Percentiles rank a stretch among this genome's conserved stretches.
Evolutionary conservation across 2,113 vertebrate species (phyloP).

Genomic region (Petrocephalus microphthalmus): DNA sequence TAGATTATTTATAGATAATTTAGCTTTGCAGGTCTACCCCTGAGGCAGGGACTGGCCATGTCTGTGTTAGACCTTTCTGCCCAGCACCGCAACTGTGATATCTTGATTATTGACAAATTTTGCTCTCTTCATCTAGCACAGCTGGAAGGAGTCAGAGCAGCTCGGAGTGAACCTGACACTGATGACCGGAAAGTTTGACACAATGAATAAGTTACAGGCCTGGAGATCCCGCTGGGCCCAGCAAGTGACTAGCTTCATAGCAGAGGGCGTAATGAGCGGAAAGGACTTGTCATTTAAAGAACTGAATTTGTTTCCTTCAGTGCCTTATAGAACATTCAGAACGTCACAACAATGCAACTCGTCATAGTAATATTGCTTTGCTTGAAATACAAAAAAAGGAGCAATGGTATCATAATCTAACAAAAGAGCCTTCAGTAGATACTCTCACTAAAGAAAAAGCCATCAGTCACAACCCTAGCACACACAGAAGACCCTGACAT

Average conservation of each 20-base stretch:
- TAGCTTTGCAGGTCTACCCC: neutral
- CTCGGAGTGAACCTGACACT: constrained; percentile 42
- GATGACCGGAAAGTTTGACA: constrained; percentile 67
- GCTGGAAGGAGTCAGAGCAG: neutral
- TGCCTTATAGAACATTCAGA: constrained; percentile 98
- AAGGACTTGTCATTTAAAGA: constrained; percentile 82
- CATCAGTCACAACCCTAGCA: constrained; percentile 96
- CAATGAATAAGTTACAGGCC: constrained; percentile 68
- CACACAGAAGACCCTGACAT: constrained; percentile 65
- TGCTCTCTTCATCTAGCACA: constrained; percentile 15
- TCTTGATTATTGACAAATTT: neutral
- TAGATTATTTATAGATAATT: neutral
- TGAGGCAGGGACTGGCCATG: neutral
- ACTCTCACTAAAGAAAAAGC: constrained; percentile 76
- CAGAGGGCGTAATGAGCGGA: constrained; percentile 76
- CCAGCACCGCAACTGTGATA: neutral
- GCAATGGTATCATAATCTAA: constrained; percentile 59
- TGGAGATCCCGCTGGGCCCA: constrained; percentile 62
- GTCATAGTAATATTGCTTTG: constrained; percentile 85
- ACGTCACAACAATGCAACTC: constrained; percentile 94
- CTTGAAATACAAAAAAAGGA: constrained; percentile 69
- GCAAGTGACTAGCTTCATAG: constrained; percentile 62
- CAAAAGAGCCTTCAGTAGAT: constrained; percentile 51
- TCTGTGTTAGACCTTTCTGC: neutral
- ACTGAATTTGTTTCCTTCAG: constrained; percentile 84